These are phyloP conservation scores for Syngnathus acus DNA, from an alignment of 2,797 vertebrate genomes.

Conservation along the genomic window DNA sequence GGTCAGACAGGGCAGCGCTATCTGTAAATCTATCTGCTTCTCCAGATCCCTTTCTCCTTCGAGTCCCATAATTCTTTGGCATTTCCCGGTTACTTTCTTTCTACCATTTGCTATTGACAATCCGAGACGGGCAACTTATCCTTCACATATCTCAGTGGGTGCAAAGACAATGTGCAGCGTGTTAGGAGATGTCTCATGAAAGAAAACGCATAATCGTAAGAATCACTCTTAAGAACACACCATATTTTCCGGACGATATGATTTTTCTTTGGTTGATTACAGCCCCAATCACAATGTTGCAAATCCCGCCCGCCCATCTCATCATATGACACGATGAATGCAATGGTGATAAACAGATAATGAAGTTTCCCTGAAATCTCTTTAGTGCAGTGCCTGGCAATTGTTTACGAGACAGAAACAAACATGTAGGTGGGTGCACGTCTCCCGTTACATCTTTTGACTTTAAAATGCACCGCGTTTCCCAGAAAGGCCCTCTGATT, in stretches of 20 bases:
- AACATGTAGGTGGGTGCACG: slow-evolving; percentile 46
- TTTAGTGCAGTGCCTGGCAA: slow-evolving; percentile 46
- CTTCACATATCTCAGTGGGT: slow-evolving; percentile 53
- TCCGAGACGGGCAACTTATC: slow-evolving; percentile 27
- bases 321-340: slow-evolving; percentile 64
- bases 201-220: slow-evolving; percentile 10
- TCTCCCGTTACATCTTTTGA: slow-evolving; percentile 59
- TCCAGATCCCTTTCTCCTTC: slow-evolving; percentile 57
- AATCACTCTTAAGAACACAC: slow-evolving; percentile 8
- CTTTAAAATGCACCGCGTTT: slow-evolving; percentile 57
- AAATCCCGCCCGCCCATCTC: slow-evolving; percentile 49
- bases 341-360: slow-evolving; percentile 65
- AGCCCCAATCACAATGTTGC: slow-evolving; percentile 26
- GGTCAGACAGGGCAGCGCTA: slow-evolving; percentile 56
- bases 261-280: too few species aligned
- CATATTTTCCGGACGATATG: too few species aligned
- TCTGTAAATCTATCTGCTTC: slow-evolving; percentile 68
- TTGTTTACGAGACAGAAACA: slow-evolving; percentile 54
- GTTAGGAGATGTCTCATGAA: slow-evolving; percentile 22
- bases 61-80: slow-evolving; percentile 62
- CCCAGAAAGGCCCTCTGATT: slow-evolving; percentile 65
- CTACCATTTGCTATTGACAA: slow-evolving; percentile 35
- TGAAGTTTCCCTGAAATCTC: slow-evolving; percentile 65
- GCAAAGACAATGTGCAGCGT: slow-evolving; percentile 39
- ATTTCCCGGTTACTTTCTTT: slow-evolving; percentile 67